Evolutionary conservation across 2,797 vertebrate genomes (phyloP), one percentile per base, ranked within the genome.

Genomic region (Molossus molossus): DNA sequence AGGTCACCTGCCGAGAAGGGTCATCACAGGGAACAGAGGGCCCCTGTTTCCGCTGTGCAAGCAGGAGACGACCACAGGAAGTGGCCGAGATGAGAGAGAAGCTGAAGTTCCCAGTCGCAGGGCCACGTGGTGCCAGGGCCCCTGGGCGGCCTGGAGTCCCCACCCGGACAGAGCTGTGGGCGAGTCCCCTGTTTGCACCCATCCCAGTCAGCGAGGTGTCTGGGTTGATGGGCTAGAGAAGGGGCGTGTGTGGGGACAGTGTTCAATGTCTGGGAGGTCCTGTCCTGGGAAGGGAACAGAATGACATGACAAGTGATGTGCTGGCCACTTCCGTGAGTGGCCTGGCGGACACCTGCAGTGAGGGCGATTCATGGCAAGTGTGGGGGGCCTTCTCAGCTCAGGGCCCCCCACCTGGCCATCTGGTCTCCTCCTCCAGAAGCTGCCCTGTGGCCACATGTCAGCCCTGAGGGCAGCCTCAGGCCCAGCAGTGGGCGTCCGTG

Each of bases 111-210:
- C 45, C 25, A 23, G 29, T 23, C n/a, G 40, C 40, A 45, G 40
- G 40, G 40, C 6, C 40, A 6, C 40, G 40, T 6, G 13, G 83
- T 50, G 20, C 60, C 0, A 25, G 40, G 11, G 29, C 45, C 70
- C 72, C 81, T 6, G 21, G 29, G 29, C 27, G 21, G 33, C 37
- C 0, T 57, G 4, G 48, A 48, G 3, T 15, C 20, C 76, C 81
- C 23, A 17, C 9, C 12, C 3, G 40, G 45, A 25, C 13, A 4
- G 12, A 37, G 62, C 37, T 5, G 0, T 25, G 5, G 67, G 25
- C 3, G 13, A 37, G 55, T 13, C 15, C 84, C 70, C 75, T 77
- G 33, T 27, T 85, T 67, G 72, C 58, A 10, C 12, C 2, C 15
- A 1, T 40, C 25, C 23, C 76, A 2, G 17, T 67, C 50, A 17